These are phyloP conservation scores for Drosophila tristis DNA, from an alignment of 1,140 invertebrate genomes.

Conservation along the genomic window DNA sequence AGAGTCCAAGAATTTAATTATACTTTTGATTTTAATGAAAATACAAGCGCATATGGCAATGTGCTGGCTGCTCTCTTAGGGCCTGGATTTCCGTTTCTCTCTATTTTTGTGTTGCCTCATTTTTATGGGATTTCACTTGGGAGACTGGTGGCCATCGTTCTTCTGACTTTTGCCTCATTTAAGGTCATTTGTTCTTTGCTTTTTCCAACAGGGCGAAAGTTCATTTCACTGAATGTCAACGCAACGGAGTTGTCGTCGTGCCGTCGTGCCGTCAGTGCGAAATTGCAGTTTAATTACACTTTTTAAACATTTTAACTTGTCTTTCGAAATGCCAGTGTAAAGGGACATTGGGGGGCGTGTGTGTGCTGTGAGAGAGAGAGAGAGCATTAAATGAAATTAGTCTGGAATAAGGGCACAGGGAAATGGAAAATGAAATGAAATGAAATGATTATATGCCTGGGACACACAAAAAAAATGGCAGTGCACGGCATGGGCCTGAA, in stretches of 20 bases:
- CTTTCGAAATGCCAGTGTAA: slow-evolving; percentile 48
- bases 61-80: neutral
- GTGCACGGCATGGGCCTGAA: too few species aligned
- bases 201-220: slow-evolving; percentile 8
- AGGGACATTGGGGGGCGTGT: neutral
- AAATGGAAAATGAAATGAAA: too few species aligned
- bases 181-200: slow-evolving; percentile 25
- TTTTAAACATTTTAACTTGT: slow-evolving; percentile 48
- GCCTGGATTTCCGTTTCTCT: neutral
- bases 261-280: slow-evolving; percentile 28
- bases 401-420: neutral
- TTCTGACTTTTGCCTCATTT: slow-evolving; percentile 46
- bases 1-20: slow-evolving; percentile 64
- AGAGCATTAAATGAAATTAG: slow-evolving; percentile 45
- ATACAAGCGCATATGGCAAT: slow-evolving; percentile 31
- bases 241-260: slow-evolving; percentile 12
- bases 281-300: slow-evolving; percentile 62
- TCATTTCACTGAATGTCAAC: slow-evolving; percentile 47
- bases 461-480: too few species aligned
- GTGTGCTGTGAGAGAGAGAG: neutral
- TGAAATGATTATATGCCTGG: too few species aligned
- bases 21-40: slow-evolving; percentile 74
- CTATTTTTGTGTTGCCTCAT: neutral
- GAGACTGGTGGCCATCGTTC: neutral
- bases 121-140: slow-evolving; percentile 17